phyloP scores from a whole-genome alignment of 2,797 vertebrate genomes.

The Alca torda region DNA sequence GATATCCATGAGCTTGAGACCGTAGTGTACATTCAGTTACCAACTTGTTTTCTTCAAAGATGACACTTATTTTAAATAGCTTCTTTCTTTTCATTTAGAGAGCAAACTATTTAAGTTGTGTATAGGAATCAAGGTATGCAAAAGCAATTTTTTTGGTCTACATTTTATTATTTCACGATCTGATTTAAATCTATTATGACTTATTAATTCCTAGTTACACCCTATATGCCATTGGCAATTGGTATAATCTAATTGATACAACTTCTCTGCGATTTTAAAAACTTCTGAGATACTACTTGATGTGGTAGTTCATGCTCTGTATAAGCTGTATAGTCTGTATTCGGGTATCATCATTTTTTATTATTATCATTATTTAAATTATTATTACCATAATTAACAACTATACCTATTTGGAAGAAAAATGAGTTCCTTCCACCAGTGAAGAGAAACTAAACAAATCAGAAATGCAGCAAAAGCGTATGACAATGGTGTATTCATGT shows the following conservation, averaged over 20 bases:
- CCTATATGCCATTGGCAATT: neutral
- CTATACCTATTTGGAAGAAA: neutral
- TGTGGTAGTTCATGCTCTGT: neutral
- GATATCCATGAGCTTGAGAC: neutral
- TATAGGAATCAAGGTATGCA: neutral
- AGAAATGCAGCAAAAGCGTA: neutral
- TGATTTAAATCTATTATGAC: neutral
- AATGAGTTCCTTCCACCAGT: neutral
- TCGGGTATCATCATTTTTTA: neutral
- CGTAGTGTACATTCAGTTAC: neutral
- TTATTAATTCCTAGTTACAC: neutral
- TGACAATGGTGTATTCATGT: neutral
- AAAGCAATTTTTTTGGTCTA: neutral
- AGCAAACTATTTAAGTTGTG: neutral
- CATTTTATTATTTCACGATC: neutral
- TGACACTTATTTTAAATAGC: neutral
- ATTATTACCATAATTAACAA: neutral
- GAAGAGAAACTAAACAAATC: neutral
- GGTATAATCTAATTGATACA: neutral
- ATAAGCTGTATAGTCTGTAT: neutral
- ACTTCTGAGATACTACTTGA: neutral
- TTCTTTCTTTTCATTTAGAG: neutral
- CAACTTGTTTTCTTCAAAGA: neutral
- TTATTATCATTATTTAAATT: neutral
- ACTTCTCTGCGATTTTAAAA: neutral